Evolutionary conservation across 1,140 invertebrate species (phyloP).

Genomic region (Eciton burchellii): DNA sequence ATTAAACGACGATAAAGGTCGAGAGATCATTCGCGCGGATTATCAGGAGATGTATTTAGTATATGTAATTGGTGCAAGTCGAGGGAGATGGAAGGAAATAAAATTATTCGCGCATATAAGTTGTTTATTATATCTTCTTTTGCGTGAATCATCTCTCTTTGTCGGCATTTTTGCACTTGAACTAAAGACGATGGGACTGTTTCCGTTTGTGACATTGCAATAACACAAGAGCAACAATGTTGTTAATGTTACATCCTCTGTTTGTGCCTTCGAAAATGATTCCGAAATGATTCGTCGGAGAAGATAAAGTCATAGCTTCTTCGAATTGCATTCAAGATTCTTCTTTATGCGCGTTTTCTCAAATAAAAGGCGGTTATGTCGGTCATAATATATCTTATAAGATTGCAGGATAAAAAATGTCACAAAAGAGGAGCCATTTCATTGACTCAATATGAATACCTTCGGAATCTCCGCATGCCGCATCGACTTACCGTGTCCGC

Average conservation of each 20-base stretch:
- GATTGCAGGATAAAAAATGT: not conserved
- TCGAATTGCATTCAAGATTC: no score
- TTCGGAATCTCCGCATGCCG: conserved; percentile 19
- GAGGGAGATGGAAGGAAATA: conserved; percentile 49
- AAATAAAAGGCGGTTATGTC: no score
- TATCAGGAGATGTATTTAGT: conserved; percentile 48
- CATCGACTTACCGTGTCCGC: conserved; percentile 91
- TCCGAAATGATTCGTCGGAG: no score
- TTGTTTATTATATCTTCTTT: not conserved
- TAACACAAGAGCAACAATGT: no score
- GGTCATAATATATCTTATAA: not conserved
- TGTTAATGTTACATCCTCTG: no score
- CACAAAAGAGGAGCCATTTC: not conserved
- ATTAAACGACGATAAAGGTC: conserved; percentile 21
- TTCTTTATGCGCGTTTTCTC: no score
- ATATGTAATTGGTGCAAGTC: conserved; percentile 57
- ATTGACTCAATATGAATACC: conserved; percentile 12
- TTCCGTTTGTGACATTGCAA: no score
- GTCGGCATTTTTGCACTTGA: not conserved
- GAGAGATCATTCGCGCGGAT: conserved; percentile 29
- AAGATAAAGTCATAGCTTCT: no score
- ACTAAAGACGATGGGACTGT: no score
- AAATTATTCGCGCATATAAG: conserved; percentile 25
- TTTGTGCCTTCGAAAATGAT: no score
- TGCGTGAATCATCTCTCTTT: not conserved